Evolutionary conservation across 2,888 invertebrate species (phyloP).

Genomic region (Dorcus hopei): DNA sequence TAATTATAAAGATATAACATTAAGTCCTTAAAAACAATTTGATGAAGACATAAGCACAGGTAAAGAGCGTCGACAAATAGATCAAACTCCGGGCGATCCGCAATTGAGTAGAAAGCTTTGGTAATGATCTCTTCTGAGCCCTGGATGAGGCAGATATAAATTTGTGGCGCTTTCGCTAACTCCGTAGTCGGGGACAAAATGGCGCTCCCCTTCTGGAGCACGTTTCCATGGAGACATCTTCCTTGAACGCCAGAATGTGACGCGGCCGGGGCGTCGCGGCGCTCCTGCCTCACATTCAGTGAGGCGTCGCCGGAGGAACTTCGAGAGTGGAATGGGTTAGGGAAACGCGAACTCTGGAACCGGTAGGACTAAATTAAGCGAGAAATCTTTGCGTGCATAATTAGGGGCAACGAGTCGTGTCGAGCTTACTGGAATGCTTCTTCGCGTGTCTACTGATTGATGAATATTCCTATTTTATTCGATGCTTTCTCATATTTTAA

Average conservation of each 20-base stretch:
- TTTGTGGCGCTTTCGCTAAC: slow-evolving; percentile 52
- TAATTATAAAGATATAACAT: no score
- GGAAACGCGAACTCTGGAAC: slow-evolving; percentile 39
- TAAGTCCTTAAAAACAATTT: slow-evolving; percentile 30
- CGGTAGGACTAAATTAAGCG: slow-evolving; percentile 50
- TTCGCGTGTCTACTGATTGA: slow-evolving; percentile 18
- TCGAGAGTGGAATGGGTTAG: slow-evolving; percentile 17
- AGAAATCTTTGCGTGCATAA: slow-evolving; percentile 52
- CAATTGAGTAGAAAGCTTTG: slow-evolving; percentile 54
- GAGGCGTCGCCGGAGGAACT: slow-evolving; percentile 38
- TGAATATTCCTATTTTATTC: slow-evolving; percentile 21
- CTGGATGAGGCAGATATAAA: slow-evolving; percentile 53
- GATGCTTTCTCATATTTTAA: slow-evolving; percentile 17
- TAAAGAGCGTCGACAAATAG: slow-evolving; percentile 48
- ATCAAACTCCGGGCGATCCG: slow-evolving; percentile 52
- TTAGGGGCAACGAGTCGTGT: slow-evolving; percentile 50
- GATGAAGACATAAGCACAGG: slow-evolving; percentile 30
- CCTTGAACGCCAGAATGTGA: slow-evolving; percentile 39
- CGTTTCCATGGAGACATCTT: slow-evolving; percentile 48
- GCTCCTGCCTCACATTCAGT: slow-evolving; percentile 32
- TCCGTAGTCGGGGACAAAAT: slow-evolving; percentile 46
- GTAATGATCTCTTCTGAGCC: slow-evolving; percentile 53
- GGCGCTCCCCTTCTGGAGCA: slow-evolving; percentile 38
- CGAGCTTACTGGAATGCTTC: slow-evolving; percentile 35
- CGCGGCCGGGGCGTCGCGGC: slow-evolving; percentile 30